Conservation (phyloP, 1,140 invertebrate species). For the Lineus longissimus region DNA sequence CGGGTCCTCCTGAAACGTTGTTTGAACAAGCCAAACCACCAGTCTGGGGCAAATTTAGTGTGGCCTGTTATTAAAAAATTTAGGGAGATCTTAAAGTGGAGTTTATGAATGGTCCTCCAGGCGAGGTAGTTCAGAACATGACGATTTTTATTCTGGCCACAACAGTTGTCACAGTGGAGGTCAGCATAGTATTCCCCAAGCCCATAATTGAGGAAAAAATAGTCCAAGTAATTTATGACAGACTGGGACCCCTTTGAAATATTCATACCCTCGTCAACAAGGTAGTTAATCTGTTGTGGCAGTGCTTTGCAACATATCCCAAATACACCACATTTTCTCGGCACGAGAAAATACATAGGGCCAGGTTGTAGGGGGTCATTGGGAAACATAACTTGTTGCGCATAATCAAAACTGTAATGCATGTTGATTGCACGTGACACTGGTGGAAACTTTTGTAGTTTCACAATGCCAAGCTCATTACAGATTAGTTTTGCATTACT, state of each 20-base stretch:
- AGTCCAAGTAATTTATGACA: not conserved
- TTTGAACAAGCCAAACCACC: too few relatives aligned
- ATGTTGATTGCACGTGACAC: not conserved
- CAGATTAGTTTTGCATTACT: not conserved
- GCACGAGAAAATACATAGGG: too few relatives aligned
- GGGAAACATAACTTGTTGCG: conserved; percentile 30
- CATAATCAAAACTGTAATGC: conserved; percentile 24
- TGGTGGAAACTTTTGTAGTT: not conserved
- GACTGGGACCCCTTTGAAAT: not conserved
- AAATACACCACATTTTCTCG: conserved; percentile 28
- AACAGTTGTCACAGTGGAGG: too few relatives aligned
- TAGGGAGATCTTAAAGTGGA: conserved; percentile 7
- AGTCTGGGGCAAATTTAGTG: too few relatives aligned
- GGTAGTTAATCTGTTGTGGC: conserved; percentile 7
- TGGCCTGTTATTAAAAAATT: too few relatives aligned
- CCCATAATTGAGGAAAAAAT: not conserved
- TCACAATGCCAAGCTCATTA: not conserved
- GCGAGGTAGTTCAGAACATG: conserved; percentile 13
- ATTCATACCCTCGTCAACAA: conserved; percentile 11
- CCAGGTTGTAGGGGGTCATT: conserved; percentile 27
- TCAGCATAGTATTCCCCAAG: too few relatives aligned
- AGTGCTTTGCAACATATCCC: too few relatives aligned
- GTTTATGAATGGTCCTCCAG: conserved; percentile 9
- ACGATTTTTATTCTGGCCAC: conserved; percentile 19
- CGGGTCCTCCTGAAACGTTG: conserved; percentile 7